Evolutionary conservation across 2,113 vertebrate genomes (phyloP), one percentile per base, ranked within the genome.

Genomic region (Sinocyclocheilus rhinocerous): DNA sequence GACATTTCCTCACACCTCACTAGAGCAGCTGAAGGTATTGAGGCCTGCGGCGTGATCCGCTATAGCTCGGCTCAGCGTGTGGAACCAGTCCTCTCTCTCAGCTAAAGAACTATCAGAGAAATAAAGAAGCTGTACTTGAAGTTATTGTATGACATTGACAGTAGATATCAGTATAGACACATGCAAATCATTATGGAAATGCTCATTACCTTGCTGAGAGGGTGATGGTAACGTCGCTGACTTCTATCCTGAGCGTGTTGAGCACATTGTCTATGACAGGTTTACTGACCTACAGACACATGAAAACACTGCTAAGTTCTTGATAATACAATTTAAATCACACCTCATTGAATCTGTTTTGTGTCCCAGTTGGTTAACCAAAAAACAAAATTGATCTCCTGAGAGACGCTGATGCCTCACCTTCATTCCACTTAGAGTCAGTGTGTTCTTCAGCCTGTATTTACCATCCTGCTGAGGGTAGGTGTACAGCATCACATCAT

Each of bases 401-500:
- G 65, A 36, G 15, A 70, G 3, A 4, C 4, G 29, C 65, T 72
- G 2, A 15, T 67, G 42, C 2, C 87, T 83, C 92, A 98, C 98
- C 97, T 97, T 98, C 94, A 99, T 95, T 79, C 93, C 95, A 85
- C 95, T 95, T 73, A 99, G 94, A 0, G 94, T 84, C 85, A 99
- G 94, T 0, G 95, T 95, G 84, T 96, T 97, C 92, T 97, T 99
- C 90, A 99, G 94, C 85, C 93, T 94, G 92, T 99, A 99, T 92
- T 98, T 99, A 39, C 98, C 97, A 12, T 98, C 96, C 92, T 98
- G 98, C 93, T 98, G 97, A 75, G 98, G 98, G 88, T 95, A 98
- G 0, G 98, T 99, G 91, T 99, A 99, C 26, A 99, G 95, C 87
- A 99, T 94, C 84, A 98, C 92, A 15, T 99, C 98, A 13, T 96